These are phyloP conservation scores for Blastomussa wellsi DNA, from an alignment of 92 coral and sea anemone genomes.

Conservation along the genomic window DNA sequence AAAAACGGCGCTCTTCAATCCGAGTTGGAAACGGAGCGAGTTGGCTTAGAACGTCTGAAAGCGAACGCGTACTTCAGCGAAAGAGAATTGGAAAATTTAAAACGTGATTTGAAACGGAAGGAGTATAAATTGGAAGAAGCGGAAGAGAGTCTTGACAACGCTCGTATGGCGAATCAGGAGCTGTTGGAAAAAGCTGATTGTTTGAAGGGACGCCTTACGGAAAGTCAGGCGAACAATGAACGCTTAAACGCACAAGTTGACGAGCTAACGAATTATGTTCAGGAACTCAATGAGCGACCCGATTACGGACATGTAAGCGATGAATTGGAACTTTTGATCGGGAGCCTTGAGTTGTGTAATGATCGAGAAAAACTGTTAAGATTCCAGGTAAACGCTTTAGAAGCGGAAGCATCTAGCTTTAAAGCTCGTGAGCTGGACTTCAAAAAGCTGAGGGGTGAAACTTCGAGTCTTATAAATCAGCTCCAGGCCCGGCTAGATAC, in stretches of 20 bases:
- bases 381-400: neutral
- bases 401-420: neutral
- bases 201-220: conserved; percentile 2
- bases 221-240: conserved; percentile 3
- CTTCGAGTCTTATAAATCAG: neutral
- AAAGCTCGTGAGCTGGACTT: neutral
- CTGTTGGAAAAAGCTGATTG: neutral
- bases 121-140: neutral
- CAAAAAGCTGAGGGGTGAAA: neutral
- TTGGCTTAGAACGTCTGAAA: neutral
- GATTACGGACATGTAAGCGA: conserved; percentile 11
- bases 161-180: neutral
- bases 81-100: conserved; percentile 29
- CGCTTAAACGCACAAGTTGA: neutral
- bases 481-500: neutral
- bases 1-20: neutral
- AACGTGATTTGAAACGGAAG: conserved; percentile 21
- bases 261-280: neutral
- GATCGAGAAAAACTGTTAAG: neutral
- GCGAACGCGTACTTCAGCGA: conserved; percentile 1
- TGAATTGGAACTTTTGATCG: conserved; percentile 2
- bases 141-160: neutral
- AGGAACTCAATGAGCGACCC: neutral
- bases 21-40: conserved; percentile 2
- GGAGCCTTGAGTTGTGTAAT: neutral